Evolutionary conservation across 2,888 invertebrate species (phyloP).

Genomic region (Morpho achilles): DNA sequence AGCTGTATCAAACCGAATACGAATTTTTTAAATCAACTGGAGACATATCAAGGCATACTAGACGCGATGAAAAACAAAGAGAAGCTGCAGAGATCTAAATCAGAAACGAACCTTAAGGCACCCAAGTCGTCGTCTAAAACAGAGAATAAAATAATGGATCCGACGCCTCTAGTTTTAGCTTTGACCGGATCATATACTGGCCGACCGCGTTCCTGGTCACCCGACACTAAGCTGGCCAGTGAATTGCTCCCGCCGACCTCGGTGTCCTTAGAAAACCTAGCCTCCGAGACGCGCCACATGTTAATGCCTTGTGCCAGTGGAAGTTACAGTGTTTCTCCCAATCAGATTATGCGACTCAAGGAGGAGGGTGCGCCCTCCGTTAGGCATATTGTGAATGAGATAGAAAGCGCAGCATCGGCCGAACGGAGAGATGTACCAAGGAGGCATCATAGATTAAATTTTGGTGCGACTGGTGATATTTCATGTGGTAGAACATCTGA

Average conservation of each 20-base stretch:
- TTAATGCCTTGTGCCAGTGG: slow-evolving; percentile 92
- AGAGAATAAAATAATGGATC: slow-evolving; percentile 80
- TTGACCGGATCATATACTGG: slow-evolving; percentile 62
- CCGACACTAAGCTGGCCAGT: slow-evolving; percentile 79
- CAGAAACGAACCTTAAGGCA: slow-evolving; percentile 92
- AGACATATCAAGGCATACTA: slow-evolving; percentile 97
- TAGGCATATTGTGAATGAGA: slow-evolving; percentile 85
- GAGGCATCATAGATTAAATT: slow-evolving; percentile 49
- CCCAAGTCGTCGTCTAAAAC: slow-evolving; percentile 78
- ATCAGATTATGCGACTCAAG: slow-evolving; percentile 91
- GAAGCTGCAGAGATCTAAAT: slow-evolving; percentile 94
- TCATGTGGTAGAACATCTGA: too few relatives aligned
- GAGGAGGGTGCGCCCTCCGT: slow-evolving; percentile 80
- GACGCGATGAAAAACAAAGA: slow-evolving; percentile 98
- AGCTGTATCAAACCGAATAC: slow-evolving; percentile 97
- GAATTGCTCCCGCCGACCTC: slow-evolving; percentile 81
- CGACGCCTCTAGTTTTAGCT: slow-evolving; percentile 80
- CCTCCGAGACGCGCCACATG: slow-evolving; percentile 85
- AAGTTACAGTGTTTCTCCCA: slow-evolving; percentile 93
- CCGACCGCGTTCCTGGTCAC: slow-evolving; percentile 87
- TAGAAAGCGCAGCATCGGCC: slow-evolving; percentile 77
- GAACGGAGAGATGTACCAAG: slow-evolving; percentile 40
- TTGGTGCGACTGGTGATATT: slow-evolving; percentile 35
- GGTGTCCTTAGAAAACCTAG: slow-evolving; percentile 84
- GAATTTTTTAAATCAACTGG: slow-evolving; percentile 95